Conservation (phyloP, 2,797 vertebrate genomes). For the Arctocebus calabarensis region DNA sequence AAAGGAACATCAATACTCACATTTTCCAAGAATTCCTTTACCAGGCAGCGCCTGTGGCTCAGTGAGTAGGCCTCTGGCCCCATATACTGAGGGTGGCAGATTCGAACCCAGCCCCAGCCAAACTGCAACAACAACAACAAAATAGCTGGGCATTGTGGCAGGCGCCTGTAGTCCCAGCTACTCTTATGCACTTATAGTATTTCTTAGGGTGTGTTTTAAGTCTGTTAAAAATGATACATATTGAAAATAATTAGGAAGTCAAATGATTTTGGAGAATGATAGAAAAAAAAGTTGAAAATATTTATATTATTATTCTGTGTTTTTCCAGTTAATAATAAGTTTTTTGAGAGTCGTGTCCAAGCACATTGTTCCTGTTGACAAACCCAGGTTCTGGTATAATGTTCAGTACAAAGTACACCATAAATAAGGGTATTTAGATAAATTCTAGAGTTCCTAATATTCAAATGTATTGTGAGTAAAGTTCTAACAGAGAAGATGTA, state of each 20-base stretch:
- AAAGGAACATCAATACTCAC: not conserved
- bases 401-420: not conserved
- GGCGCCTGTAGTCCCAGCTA: too few species aligned
- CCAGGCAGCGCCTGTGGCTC: not conserved
- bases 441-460: not conserved
- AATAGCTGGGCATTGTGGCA: too few species aligned
- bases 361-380: not conserved
- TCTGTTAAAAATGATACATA: not conserved
- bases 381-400: not conserved
- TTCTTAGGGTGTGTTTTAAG: not conserved
- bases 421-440: not conserved
- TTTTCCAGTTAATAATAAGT: not conserved
- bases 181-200: not conserved
- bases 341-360: not conserved
- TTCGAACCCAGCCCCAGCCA: too few species aligned
- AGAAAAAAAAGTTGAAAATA: not conserved
- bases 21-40: not conserved
- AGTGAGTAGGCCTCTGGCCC: too few species aligned
- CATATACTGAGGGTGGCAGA: too few species aligned
- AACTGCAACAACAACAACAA: too few species aligned
- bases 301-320: not conserved
- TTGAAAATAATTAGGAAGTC: not conserved
- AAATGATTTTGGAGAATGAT: not conserved
- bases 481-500: not conserved
- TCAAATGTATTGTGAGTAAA: not conserved